Evolutionary conservation across 2,888 invertebrate genomes (phyloP), one percentile per base, ranked within the genome.

Genomic region (Caenorhabditis becei): DNA sequence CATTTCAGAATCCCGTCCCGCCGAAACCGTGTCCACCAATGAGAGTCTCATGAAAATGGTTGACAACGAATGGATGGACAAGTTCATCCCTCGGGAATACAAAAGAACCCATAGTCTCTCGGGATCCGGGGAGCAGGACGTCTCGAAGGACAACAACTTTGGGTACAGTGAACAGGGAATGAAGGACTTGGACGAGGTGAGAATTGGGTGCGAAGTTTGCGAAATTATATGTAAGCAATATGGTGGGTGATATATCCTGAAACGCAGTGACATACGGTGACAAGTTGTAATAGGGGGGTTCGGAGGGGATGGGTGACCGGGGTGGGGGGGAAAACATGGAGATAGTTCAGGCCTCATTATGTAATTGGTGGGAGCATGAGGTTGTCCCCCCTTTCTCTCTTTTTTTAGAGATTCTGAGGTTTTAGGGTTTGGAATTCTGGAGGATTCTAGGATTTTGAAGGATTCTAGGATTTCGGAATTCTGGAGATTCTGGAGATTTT

Each of bases 151-250:
- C 32, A 87, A 87, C 61, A 85, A 87, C 53, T 86, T 85, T 26
- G 87, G 87, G n/a, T 89, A 79, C 71, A 84, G 84, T 72, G 84
- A 85, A 10, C 89, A 89, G 58, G 89, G 88, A 63, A 84, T 88
- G 85, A 86, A 87, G 66, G 89, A 89, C 74, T 66, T 89, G 20
- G 88, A 86, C 69, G 89, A 89, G 75, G 84, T 88, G 14, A 58
- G 47, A 11, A 59, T 59, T 32, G 51, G 59, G 69, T 69, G 69
- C 53, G 53, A 66, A 53, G 11, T 16, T 63, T 49, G 24, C 32
- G 51, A 32, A 69, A 51, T 59, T 56, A 51, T 37, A 69, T 59
- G 59, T 24, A 28, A 59, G 20, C 59, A 59, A 58, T 56, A 44
- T 44, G 58, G 56, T 23, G 35, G 10, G 32, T 32, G 32, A 32